Percentiles rank a stretch among this genome's conserved stretches.
These are phyloP conservation scores for Datnioides undecimradiatus DNA, from an alignment of 2,113 vertebrate species.

Conservation along the genomic window DNA sequence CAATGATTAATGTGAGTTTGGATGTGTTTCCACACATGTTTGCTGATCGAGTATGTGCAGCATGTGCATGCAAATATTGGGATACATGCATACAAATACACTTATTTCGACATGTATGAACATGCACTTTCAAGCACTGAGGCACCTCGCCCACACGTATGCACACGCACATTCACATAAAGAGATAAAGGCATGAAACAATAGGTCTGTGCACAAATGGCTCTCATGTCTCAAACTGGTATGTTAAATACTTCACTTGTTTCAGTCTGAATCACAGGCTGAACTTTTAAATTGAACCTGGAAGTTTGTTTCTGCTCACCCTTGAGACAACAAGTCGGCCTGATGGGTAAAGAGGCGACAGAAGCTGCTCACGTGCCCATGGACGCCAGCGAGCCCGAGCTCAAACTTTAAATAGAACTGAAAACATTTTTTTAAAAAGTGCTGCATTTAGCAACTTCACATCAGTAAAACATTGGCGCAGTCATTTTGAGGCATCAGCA, in stretches of 20 bases:
- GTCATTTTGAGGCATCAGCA: slow-evolving; percentile 32
- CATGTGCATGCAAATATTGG: slow-evolving; percentile 24
- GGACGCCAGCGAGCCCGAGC: not conserved
- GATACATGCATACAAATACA: slow-evolving; percentile 39
- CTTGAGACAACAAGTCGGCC: not conserved
- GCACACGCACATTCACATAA: not conserved
- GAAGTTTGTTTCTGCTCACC: not conserved
- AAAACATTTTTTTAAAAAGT: slow-evolving; percentile 8
- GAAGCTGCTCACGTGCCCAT: slow-evolving; percentile 13
- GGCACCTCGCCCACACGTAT: not conserved
- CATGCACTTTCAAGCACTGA: slow-evolving; percentile 1
- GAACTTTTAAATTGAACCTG: slow-evolving; percentile 2
- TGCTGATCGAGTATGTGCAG: slow-evolving; percentile 36
- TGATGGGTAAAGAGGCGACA: not conserved
- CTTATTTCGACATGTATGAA: slow-evolving; percentile 9
- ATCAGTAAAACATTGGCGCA: slow-evolving; percentile 12
- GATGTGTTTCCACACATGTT: slow-evolving; percentile 34
- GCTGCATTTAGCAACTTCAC: slow-evolving; percentile 16
- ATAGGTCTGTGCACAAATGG: not conserved
- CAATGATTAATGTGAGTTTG: slow-evolving; percentile 61
- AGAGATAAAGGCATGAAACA: slow-evolving; percentile 3
- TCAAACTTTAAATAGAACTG: slow-evolving; percentile 11
- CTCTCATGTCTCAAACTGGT: not conserved
- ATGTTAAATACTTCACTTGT: slow-evolving; percentile 1
- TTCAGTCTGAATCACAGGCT: not conserved